Percentiles rank a stretch among this genome's conserved stretches.
Conservation (phyloP, 1,140 invertebrate genomes). For the Conus betulinus region DNA sequence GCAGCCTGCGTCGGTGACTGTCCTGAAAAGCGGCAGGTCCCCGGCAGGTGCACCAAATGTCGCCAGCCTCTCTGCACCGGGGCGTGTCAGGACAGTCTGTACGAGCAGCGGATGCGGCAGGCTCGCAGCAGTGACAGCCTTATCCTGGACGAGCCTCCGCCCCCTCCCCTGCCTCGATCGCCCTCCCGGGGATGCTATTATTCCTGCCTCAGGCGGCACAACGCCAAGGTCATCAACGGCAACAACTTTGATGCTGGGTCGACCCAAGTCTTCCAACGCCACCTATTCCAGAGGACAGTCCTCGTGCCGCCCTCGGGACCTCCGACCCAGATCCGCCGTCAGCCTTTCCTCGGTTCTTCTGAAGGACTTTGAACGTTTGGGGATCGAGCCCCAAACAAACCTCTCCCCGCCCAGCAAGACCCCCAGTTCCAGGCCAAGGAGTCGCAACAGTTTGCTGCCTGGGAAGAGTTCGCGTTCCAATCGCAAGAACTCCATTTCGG, state of each 20-base stretch:
- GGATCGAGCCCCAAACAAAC: slow-evolving; percentile 50
- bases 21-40: slow-evolving; percentile 61
- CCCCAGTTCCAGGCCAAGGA: slow-evolving; percentile 49
- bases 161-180: slow-evolving; percentile 35
- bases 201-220: slow-evolving; percentile 62
- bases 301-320: slow-evolving; percentile 55
- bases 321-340: slow-evolving; percentile 51
- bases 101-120: slow-evolving; percentile 66
- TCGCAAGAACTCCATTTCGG: slow-evolving; percentile 63
- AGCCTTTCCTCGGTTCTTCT: slow-evolving; percentile 39
- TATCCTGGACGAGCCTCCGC: slow-evolving; percentile 42
- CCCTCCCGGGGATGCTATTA: slow-evolving; percentile 56
- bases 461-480: slow-evolving; percentile 68
- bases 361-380: slow-evolving; percentile 64
- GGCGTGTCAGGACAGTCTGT: slow-evolving; percentile 60
- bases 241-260: slow-evolving; percentile 62
- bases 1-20: slow-evolving; percentile 69
- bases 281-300: slow-evolving; percentile 60
- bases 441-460: slow-evolving; percentile 58
- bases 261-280: slow-evolving; percentile 62
- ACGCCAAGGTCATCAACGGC: slow-evolving; percentile 66
- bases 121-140: slow-evolving; percentile 33
- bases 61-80: slow-evolving; percentile 61
- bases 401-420: slow-evolving; percentile 48
- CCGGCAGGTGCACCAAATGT: slow-evolving; percentile 59